Evolutionary conservation across 2,888 invertebrate species (phyloP).

Genomic region (Crioceris asparagi): DNA sequence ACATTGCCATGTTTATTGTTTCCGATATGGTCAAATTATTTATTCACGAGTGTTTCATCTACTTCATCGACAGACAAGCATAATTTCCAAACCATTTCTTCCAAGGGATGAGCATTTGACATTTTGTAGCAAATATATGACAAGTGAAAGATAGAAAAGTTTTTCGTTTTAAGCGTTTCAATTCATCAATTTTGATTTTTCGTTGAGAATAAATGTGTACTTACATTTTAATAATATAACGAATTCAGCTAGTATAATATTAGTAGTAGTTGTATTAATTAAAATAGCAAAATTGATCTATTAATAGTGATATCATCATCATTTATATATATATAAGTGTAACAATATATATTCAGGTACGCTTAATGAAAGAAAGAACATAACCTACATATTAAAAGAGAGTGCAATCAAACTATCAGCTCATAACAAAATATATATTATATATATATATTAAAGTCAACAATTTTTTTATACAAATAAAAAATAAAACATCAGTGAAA

Average conservation of each 20-base stretch:
- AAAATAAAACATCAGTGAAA: conserved; percentile 37
- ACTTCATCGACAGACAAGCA: not conserved
- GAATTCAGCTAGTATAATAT: conserved; percentile 23
- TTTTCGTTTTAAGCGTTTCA: conserved; percentile 22
- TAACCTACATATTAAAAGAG: conserved; percentile 19
- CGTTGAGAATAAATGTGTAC: conserved; percentile 24
- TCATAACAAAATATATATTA: conserved; percentile 48
- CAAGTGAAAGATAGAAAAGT: conserved; percentile 15
- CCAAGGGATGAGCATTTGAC: too few species aligned
- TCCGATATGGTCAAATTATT: not conserved
- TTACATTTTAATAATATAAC: conserved; percentile 16
- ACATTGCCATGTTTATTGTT: conserved; percentile 1
- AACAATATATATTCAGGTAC: conserved; percentile 34
- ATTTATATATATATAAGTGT: conserved; percentile 2
- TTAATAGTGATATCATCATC: conserved; percentile 1
- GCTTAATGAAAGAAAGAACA: too few species aligned
- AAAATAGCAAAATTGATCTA: conserved; percentile 5
- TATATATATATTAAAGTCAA: conserved; percentile 47
- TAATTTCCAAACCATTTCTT: too few species aligned
- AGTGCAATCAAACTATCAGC: conserved; percentile 29
- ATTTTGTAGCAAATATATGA: conserved; percentile 1
- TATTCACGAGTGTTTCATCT: not conserved
- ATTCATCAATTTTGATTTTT: conserved; percentile 28
- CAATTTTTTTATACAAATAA: conserved; percentile 38
- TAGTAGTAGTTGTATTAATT: too few species aligned